Evolutionary conservation across 2,888 invertebrate genomes (phyloP).

Genomic region (Lithosia quadra): DNA sequence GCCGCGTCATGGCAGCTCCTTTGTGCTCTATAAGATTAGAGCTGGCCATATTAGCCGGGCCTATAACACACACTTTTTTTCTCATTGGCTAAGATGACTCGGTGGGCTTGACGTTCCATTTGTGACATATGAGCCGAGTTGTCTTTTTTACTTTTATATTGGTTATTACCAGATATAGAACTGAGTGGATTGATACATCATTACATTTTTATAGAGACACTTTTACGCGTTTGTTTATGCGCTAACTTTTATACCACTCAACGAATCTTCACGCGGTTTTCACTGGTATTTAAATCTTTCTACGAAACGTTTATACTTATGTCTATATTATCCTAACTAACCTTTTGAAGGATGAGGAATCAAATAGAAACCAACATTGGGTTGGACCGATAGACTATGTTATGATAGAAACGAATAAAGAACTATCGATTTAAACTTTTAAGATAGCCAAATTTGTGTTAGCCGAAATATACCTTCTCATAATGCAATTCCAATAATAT

Average conservation of each 20-base stretch:
- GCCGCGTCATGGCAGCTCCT: conserved; percentile 83
- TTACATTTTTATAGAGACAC: background rate
- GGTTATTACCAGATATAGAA: background rate
- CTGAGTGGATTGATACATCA: background rate
- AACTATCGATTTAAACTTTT: too few species aligned
- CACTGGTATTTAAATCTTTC: too few species aligned
- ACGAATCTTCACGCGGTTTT: background rate
- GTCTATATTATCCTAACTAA: too few species aligned
- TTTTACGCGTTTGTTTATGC: background rate
- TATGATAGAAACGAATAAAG: too few species aligned
- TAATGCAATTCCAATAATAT: background rate
- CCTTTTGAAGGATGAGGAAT: too few species aligned
- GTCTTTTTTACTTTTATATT: conserved; percentile 27
- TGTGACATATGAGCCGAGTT: conserved; percentile 51
- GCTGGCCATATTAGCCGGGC: conserved; percentile 78
- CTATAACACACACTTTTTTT: conserved; percentile 69
- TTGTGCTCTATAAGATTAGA: conserved; percentile 82
- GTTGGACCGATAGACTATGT: too few species aligned
- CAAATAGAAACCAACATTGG: too few species aligned
- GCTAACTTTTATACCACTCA: background rate
- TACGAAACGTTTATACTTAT: too few species aligned
- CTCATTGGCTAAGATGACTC: conserved; percentile 58
- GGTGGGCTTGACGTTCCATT: conserved; percentile 55
- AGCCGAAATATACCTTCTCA: background rate
- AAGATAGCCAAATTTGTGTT: too few species aligned